Evolutionary conservation across 2,888 invertebrate genomes (phyloP), one percentile per base, ranked within the genome.

Genomic region (Trissolcus brochymenae): DNA sequence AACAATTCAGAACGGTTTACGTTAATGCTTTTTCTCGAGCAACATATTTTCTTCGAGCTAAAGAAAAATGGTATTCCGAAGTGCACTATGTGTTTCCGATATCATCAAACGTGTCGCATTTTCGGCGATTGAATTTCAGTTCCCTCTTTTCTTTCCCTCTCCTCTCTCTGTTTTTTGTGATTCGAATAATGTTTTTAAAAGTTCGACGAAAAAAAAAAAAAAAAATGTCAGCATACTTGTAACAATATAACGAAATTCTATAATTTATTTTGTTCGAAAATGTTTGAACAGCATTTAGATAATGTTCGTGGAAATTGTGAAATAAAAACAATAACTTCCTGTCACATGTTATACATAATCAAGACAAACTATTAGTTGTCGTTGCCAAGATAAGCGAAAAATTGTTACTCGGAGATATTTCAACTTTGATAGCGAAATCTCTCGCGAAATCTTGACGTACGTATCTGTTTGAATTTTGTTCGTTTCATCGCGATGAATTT

Each of bases 331-430:
- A 17, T 17, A 51, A 51, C 51, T 51, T 51, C 51, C 51, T 51
- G 51, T 51, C 17, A 19, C 14, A 51, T 51, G 51, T 11, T 51
- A 17, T 51, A 19, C 51, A 51, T 17, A 51, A 51, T 51, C 16
- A 51, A 51, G 19, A 51, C 17, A 51, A 51, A 51, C 51, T 51
- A 19, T 46, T 46, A 46, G 46, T 46, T 46, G 46, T 46, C 46
- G 46, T 46, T 16, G 51, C 51, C 51, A 51, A 51, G 51, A 51
- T 51, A 51, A 51, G 51, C 51, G 17, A 19, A 51, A 51, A 51
- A 46, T 35, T 35, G 35, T 46, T n/a, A 46, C 46, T 46, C 46
- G 9, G 46, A 6, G 46, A 46, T 46, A 46, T 46, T 46, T 46
- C 16, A 46, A 16, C 46, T 16, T 14, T 16, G n/a, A 46, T 16